A percentile compares a stretch with the other conserved stretches of the same genome.
phyloP scores from a whole-genome alignment of 2,797 vertebrate species.

The Danio aesculapii region DNA sequence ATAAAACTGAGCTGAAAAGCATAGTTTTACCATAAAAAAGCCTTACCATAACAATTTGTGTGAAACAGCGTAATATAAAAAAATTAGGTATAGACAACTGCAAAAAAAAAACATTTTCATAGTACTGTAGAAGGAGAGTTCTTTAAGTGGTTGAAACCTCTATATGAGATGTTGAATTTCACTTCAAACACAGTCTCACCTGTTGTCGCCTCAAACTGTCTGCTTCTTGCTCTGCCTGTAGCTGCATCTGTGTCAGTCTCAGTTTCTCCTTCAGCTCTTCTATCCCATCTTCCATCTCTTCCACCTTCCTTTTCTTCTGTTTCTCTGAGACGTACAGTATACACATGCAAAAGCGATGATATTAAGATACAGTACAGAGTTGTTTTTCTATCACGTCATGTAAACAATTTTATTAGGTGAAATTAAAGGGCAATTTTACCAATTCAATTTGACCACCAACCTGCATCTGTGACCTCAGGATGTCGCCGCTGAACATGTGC shows the following conservation, averaged over 20 bases:
- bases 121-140: not conserved
- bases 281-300: conserved; percentile 72
- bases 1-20: too few species aligned
- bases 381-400: not conserved
- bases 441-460: conserved; percentile 63
- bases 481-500: conserved; percentile 75
- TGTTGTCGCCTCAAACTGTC: conserved; percentile 69
- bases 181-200: conserved; percentile 69
- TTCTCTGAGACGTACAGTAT: conserved; percentile 64
- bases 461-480: conserved; percentile 61
- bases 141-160: not conserved
- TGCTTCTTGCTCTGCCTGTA: conserved; percentile 69
- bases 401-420: not conserved
- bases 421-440: not conserved
- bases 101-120: too few species aligned
- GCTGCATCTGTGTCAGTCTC: conserved; percentile 68
- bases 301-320: conserved; percentile 70
- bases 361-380: not conserved
- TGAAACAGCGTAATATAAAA: too few species aligned
- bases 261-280: conserved; percentile 75
- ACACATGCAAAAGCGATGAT: not conserved
- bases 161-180: conserved; percentile 8
- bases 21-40: too few species aligned
- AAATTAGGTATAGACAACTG: too few species aligned
- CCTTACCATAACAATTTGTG: too few species aligned